A percentile compares a stretch with the other conserved stretches of the same genome.
Evolutionary conservation across 2,888 invertebrate genomes (phyloP).

Genomic region (Cheilosia impressa): DNA sequence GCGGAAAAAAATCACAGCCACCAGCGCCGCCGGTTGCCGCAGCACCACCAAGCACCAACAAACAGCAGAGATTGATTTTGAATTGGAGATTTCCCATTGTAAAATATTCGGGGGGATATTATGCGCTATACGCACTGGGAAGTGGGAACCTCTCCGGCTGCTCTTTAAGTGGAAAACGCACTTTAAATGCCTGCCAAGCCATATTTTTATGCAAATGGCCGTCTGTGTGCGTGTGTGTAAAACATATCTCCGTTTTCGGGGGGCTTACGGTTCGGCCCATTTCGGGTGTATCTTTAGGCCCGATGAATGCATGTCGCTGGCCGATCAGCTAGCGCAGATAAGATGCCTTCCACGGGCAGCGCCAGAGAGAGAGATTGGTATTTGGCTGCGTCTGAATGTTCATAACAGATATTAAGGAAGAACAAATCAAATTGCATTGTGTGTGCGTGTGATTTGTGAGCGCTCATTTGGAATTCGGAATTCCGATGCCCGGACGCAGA

Average conservation of each 20-base stretch:
- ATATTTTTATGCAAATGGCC: conserved; percentile 75
- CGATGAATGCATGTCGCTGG: conserved; percentile 53
- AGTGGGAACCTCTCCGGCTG: conserved; percentile 1
- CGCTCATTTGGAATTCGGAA: conserved; percentile 12
- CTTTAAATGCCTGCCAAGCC: conserved; percentile 75
- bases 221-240: conserved; percentile 45
- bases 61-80: conserved; percentile 68
- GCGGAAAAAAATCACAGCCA: conserved; percentile 9
- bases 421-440: conserved; percentile 64
- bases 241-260: conserved; percentile 53
- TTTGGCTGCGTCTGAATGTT: not conserved
- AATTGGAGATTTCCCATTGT: conserved; percentile 74
- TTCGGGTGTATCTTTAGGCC: conserved; percentile 57
- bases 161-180: conserved; percentile 74
- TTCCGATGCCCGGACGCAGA: conserved; percentile 18
- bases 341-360: conserved; percentile 22
- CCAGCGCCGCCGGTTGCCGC: not conserved
- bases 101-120: conserved; percentile 67
- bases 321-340: conserved; percentile 63
- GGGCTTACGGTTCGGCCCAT: conserved; percentile 67
- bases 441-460: conserved; percentile 38
- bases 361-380: not conserved
- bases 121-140: too few relatives aligned
- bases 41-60: conserved; percentile 10
- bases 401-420: conserved; percentile 55